Conservation (phyloP, 2,113 vertebrate genomes). For the Oncorhynchus keta region DNA sequence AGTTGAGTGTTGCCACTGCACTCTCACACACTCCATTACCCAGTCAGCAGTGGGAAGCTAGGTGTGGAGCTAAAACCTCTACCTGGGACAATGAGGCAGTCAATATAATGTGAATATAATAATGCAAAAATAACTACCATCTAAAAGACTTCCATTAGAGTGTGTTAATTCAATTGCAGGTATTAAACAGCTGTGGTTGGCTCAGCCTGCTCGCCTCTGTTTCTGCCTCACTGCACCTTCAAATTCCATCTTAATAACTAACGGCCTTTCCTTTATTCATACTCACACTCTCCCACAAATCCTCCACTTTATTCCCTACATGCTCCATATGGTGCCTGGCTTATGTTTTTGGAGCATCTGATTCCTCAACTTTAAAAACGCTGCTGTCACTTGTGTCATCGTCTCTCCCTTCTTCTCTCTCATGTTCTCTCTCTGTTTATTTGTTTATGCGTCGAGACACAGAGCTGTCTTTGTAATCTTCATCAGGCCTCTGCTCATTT, state of each 20-base stretch:
- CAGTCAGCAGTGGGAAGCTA: conserved; percentile 4
- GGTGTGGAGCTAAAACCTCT: conserved; percentile 9
- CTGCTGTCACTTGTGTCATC: conserved; percentile 5
- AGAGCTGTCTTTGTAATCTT: conserved; percentile 7
- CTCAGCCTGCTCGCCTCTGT: no score
- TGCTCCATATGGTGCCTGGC: no score
- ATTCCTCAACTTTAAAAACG: not conserved
- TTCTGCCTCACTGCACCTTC: not conserved
- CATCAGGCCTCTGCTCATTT: conserved; percentile 13
- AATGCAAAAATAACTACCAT: conserved; percentile 40
- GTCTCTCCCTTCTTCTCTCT: conserved; percentile 5
- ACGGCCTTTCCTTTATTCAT: not conserved
- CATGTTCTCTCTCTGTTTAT: conserved; percentile 7
- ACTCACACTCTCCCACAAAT: not conserved
- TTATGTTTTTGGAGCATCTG: no score
- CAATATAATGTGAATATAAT: not conserved
- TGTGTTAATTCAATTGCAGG: conserved; percentile 51
- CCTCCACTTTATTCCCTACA: not conserved
- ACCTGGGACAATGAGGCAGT: conserved; percentile 24
- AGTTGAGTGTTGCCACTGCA: not conserved
- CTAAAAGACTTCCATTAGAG: conserved; percentile 38
- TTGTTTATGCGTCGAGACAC: conserved; percentile 15
- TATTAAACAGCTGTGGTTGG: conserved; percentile 43
- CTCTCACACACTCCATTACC: conserved; percentile 5
- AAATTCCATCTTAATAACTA: conserved; percentile 1